A percentile compares a stretch with the other conserved stretches of the same genome.
These are phyloP conservation scores for Venturia canescens DNA, from an alignment of 1,140 invertebrate genomes.

Conservation along the genomic window DNA sequence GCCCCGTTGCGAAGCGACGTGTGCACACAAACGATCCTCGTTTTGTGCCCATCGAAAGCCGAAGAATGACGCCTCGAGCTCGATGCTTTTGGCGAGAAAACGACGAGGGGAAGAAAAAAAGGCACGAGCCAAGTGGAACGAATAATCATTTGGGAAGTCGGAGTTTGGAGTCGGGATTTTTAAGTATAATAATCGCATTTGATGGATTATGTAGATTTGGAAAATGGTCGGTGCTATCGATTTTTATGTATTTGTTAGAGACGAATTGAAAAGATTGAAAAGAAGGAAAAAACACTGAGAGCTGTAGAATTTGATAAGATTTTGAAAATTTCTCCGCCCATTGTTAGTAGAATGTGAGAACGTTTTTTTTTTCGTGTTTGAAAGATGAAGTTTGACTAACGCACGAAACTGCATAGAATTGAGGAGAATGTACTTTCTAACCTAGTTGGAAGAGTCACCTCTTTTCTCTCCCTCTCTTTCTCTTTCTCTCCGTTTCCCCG, in stretches of 20 bases:
- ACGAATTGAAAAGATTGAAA: too few relatives aligned
- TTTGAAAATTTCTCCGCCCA: too few relatives aligned
- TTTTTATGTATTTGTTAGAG: too few relatives aligned
- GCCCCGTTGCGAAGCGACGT: neutral
- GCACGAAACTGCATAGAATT: constrained; percentile 41
- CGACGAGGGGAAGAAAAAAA: neutral
- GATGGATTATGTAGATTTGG: too few relatives aligned
- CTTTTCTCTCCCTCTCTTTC: too few relatives aligned
- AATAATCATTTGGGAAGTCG: neutral
- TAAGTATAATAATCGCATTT: too few relatives aligned
- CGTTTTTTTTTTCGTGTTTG: too few relatives aligned
- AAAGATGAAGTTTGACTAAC: neutral
- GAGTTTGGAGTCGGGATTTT: neutral
- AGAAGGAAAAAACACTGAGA: too few relatives aligned
- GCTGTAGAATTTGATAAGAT: too few relatives aligned
- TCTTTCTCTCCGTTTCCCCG: too few relatives aligned
- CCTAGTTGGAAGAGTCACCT: constrained; percentile 37
- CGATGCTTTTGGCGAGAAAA: constrained; percentile 25
- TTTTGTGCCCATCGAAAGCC: neutral
- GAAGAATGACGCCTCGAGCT: neutral
- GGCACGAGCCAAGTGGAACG: neutral
- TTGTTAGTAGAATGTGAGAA: too few relatives aligned
- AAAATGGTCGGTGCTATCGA: neutral
- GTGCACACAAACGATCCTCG: neutral
- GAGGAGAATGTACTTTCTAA: constrained; percentile 53